Base-by-base conservation (phyloP, 2,797 vertebrate species). In the Eupleurogrammus muticus region DNA sequence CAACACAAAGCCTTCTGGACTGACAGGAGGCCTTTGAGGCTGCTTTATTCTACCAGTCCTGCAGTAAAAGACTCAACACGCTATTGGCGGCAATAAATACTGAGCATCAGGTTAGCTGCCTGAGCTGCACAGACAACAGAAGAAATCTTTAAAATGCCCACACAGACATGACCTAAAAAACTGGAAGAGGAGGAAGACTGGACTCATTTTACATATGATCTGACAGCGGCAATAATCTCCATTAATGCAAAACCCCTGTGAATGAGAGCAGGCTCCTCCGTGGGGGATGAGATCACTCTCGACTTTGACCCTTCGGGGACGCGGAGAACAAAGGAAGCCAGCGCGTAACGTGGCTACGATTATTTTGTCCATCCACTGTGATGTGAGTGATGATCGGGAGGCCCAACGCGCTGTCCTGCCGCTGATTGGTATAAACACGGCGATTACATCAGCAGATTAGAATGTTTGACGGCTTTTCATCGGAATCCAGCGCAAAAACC, bases 301-400 rank as follows among this genome's bases (percentile, higher is more conserved):
- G 66, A 80, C 69, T 86, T 76, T 87, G 79, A 83, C 81, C 77
- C 28, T n/a, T 75, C 71, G 40, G 70, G 82, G 70, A 63, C 73
- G 57, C 17, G 0, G 34, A 79, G 76, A 82, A 80, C 70, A 83
- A 85, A 74, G 63, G 73, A 52, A 79, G 67, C 52, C 54, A 64
- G 81, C 72, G 55, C 54, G 63, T 71, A 64, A 84, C 71, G 58
- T 73, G 65, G 44, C 57, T 54, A 52, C 23, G 65, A 78, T 79
- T 67, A 78, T 77, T 72, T 34, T 57, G 57, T 52, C 42, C 0
- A 23, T 66, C 61, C n/a, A 40, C 28, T 70, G 66, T 36, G 58
- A 65, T 34, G 54, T 17, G 42, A 64, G 40, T 66, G 65, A 81
- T 61, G 49, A 78, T 19, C 28, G 20, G 1, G 13, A 64, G 24